Percentiles rank a stretch among this genome's conserved stretches.
phyloP scores from a whole-genome alignment of 2,888 invertebrate genomes.

The Chymomyza fuscimana region DNA sequence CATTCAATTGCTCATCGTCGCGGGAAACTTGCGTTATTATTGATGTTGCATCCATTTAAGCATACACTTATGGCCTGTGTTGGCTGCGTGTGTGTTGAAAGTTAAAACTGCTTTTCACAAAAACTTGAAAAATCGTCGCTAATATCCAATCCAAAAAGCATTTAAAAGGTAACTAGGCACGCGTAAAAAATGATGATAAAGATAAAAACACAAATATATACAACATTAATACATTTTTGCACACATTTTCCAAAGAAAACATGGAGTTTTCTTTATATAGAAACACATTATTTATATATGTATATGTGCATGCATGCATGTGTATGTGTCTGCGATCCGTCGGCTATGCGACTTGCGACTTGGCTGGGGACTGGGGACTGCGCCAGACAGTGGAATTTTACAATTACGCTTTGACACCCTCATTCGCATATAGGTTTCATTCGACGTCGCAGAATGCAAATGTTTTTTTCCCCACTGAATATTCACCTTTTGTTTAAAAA shows the following conservation, averaged over 20 bases:
- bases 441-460: slow-evolving; percentile 61
- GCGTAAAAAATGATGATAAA: slow-evolving; percentile 18
- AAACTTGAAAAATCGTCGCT: not conserved
- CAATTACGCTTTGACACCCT: slow-evolving; percentile 76
- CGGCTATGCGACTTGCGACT: slow-evolving; percentile 45
- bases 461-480: slow-evolving; percentile 59
- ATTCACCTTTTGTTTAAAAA: slow-evolving; percentile 52
- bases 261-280: slow-evolving; percentile 57
- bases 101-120: slow-evolving; percentile 21
- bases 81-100: slow-evolving; percentile 43
- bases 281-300: slow-evolving; percentile 25
- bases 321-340: slow-evolving; percentile 28
- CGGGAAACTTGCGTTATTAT: slow-evolving; percentile 98
- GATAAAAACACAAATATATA: slow-evolving; percentile 35
- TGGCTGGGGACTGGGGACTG: slow-evolving; percentile 45
- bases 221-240: slow-evolving; percentile 40
- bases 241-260: slow-evolving; percentile 56
- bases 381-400: slow-evolving; percentile 74
- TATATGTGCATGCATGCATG: slow-evolving; percentile 20
- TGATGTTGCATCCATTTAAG: slow-evolving; percentile 98
- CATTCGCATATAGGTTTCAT: slow-evolving; percentile 63
- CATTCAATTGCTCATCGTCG: slow-evolving; percentile 97
- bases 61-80: slow-evolving; percentile 79
- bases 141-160: not conserved
- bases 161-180: not conserved